Evolutionary conservation across 1,140 invertebrate genomes (phyloP), one percentile per base, ranked within the genome.

Genomic region (Trypoxylus dichotomus): DNA sequence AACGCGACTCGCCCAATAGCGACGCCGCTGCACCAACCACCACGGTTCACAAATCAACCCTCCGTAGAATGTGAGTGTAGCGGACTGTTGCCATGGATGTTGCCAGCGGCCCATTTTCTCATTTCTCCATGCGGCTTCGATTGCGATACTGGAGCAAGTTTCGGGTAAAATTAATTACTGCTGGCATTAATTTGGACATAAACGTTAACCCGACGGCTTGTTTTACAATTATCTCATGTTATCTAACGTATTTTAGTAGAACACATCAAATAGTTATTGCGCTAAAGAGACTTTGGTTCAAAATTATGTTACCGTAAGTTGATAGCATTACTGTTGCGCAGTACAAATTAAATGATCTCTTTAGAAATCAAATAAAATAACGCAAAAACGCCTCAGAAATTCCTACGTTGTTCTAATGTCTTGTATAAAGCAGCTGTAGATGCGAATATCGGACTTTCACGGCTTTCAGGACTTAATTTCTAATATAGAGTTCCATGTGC

Each of bases 1-100:
- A 84, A 79, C 79, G 81, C 74, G 77, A 78, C 74, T 80, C 80
- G 78, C 76, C 83, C 83, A 84, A 84, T 84, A 79, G 80, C 78
- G 77, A 27, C 27, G 77, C 58, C 74, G 79, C 78, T 76, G 75
- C 60, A 71, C 68, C 81, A 81, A 78, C 79, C 78, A 80, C 80
- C 82, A 83, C 81, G 79, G 77, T 79, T 83, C 83, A 83, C 80
- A 82, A 81, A 81, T 84, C 83, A 84, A 83, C 77, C 76, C 78
- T 24, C 72, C 21, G 15, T 68, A 68, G 60, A 68, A 68, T 68
- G 60, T 68, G 60, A 68, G 24, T 68, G 60, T 68, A 8, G 60
- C 60, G 60, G 60, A 29, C 60, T 68, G 60, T 68, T 68, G 60
- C 60, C 60, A 68, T 68, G 60, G 60, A 68, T 15, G 60, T 27